Evolutionary conservation across 2,888 invertebrate species (phyloP).

Genomic region (Nomada fucata): DNA sequence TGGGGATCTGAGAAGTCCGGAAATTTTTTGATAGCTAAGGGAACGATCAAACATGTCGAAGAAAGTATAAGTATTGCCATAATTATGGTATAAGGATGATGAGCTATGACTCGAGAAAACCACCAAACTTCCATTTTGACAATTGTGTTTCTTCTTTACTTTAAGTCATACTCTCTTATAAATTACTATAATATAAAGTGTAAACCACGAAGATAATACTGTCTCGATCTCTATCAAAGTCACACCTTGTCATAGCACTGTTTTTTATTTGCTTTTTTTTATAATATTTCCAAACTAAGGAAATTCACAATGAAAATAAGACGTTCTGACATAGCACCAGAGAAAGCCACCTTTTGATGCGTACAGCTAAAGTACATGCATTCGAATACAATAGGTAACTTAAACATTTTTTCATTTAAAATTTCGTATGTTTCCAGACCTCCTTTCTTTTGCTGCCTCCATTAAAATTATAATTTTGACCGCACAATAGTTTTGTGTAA

Average conservation of each 20-base stretch:
- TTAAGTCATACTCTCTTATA: slow-evolving; percentile 40
- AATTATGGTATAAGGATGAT: slow-evolving; percentile 89
- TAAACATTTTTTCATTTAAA: slow-evolving; percentile 11
- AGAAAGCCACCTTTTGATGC: not conserved
- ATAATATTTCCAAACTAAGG: slow-evolving; percentile 1
- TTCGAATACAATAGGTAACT: not conserved
- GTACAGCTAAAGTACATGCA: not conserved
- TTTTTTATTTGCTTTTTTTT: not conserved
- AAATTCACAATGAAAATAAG: slow-evolving; percentile 6
- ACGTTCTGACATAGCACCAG: not conserved
- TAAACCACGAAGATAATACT: not conserved
- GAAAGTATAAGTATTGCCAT: slow-evolving; percentile 87
- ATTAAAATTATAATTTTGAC: slow-evolving; percentile 6
- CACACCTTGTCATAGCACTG: slow-evolving; percentile 20
- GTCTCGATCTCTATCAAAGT: slow-evolving; percentile 1
- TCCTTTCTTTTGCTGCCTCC: not conserved
- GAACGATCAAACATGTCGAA: slow-evolving; percentile 88
- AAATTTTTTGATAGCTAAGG: slow-evolving; percentile 87
- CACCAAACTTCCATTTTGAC: slow-evolving; percentile 70
- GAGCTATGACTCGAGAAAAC: slow-evolving; percentile 89
- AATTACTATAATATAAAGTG: slow-evolving; percentile 15
- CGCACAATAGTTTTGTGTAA: not conserved
- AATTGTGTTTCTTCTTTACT: slow-evolving; percentile 5
- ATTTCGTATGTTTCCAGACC: not conserved
- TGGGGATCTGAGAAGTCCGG: slow-evolving; percentile 95